Base-by-base conservation (phyloP, 1,140 invertebrate species). In the Leguminivora glycinivorella region DNA sequence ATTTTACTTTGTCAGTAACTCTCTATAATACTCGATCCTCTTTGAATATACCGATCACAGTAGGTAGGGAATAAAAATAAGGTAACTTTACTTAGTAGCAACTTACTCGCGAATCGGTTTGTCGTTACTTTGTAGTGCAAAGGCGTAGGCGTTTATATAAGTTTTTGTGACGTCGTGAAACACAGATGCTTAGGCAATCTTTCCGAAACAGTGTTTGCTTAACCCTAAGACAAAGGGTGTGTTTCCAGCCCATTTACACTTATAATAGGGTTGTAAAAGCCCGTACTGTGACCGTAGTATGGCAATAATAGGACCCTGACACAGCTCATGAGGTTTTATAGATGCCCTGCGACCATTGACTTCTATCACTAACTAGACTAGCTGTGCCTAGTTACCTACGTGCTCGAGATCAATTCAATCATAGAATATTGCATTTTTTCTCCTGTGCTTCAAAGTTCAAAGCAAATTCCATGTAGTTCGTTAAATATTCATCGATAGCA, bases 231-330 rank as follows among this genome's bases (percentile, higher is more conserved):
- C 58, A 63, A 63, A 63, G 58, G 58, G 26, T 52, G 19, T 34
- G 19, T 63, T 63, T 63, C 58, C 58, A 63, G 14, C 26, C 29
- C 58, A 63, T 63, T 63, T 63, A 29, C 58, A 63, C 58, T 29
- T 63, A 17, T 63, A 63, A 63, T 63, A 29, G 58, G 58, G 58
- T 31, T 63, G 26, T 63, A 63, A 63, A 63, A 63, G 58, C 25
- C 56, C 58, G n/a, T 17, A 17, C n/a, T 31, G 58, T 31, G 58
- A 25, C 58, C 58, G 26, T 31, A 63, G 26, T 29, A 25, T 31
- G 58, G 26, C 58, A 63, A 63, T 63, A 31, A 63, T 34, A 31
- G 17, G 58, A 63, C 58, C 58, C 58, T 63, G 58, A 29, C 58
- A 63, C 25, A 29, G 58, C 58, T 31, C 58, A 31, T 63, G 58